Conservation (phyloP, 2,888 invertebrate species). For the Drosophila longiperda region DNA sequence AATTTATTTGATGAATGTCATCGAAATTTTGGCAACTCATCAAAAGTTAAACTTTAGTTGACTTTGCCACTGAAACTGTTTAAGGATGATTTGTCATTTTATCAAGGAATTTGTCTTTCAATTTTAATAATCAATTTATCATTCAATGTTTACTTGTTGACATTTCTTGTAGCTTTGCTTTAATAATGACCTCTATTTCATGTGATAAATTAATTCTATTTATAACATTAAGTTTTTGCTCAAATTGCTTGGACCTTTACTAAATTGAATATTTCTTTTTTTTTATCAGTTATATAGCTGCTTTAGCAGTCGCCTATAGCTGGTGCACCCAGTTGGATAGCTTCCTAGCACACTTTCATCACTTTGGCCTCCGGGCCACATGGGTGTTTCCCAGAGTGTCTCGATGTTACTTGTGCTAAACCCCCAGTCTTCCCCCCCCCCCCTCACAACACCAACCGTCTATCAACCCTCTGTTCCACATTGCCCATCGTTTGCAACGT, state of each 20-base stretch:
- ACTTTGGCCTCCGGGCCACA: slow-evolving; percentile 50
- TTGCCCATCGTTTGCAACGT: slow-evolving; percentile 45
- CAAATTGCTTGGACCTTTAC: neutral
- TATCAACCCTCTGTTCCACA: neutral
- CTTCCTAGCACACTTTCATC: slow-evolving; percentile 59
- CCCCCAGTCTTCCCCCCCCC: neutral
- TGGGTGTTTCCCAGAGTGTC: slow-evolving; percentile 53
- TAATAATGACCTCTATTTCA: neutral
- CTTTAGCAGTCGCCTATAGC: slow-evolving; percentile 39
- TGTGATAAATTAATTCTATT: neutral
- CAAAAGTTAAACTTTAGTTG: slow-evolving; percentile 37
- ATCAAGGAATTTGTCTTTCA: slow-evolving; percentile 35
- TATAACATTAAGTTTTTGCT: neutral
- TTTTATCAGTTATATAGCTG: slow-evolving; percentile 16
- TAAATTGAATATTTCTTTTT: neutral
- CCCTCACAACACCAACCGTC: neutral
- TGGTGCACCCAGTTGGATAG: slow-evolving; percentile 17
- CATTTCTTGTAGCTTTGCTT: neutral
- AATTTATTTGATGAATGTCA: slow-evolving; percentile 41
- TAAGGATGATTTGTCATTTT: slow-evolving; percentile 18
- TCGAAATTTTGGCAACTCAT: slow-evolving; percentile 46
- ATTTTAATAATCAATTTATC: slow-evolving; percentile 22
- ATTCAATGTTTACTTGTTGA: slow-evolving; percentile 4
- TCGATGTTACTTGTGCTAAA: slow-evolving; percentile 25
- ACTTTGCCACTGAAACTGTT: slow-evolving; percentile 33